phyloP scores from a whole-genome alignment of 1,140 invertebrate genomes.

The Aphidius gifuensis region DNA sequence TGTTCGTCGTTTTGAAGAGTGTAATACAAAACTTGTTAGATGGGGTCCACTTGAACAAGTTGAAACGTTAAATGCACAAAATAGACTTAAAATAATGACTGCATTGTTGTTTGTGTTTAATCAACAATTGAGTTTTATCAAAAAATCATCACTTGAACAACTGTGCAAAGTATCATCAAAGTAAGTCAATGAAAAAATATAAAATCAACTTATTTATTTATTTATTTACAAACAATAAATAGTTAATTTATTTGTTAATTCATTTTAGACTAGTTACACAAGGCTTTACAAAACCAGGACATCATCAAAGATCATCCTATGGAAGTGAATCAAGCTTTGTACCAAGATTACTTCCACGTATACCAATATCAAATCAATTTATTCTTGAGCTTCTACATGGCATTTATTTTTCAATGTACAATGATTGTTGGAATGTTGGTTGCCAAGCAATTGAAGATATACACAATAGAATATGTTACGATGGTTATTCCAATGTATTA shows the following conservation, averaged over 20 bases:
- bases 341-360: slow-evolving; percentile 65
- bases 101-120: slow-evolving; percentile 85
- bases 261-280: slow-evolving; percentile 72
- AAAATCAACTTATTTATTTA: neutral
- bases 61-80: slow-evolving; percentile 79
- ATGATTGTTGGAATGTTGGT: slow-evolving; percentile 70
- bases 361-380: slow-evolving; percentile 80
- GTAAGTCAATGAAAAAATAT: slow-evolving; percentile 50
- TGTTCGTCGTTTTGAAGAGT: slow-evolving; percentile 78
- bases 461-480: slow-evolving; percentile 79
- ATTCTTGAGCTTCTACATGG: slow-evolving; percentile 83
- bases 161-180: slow-evolving; percentile 82
- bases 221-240: slow-evolving; percentile 6
- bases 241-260: neutral
- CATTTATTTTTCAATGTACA: slow-evolving; percentile 85
- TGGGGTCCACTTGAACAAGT: slow-evolving; percentile 85
- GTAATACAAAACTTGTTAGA: slow-evolving; percentile 77
- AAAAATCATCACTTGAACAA: slow-evolving; percentile 73
- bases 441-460: slow-evolving; percentile 82
- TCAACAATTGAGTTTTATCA: slow-evolving; percentile 73
- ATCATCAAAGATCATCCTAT: slow-evolving; percentile 66
- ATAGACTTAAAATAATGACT: slow-evolving; percentile 79
- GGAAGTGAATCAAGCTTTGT: slow-evolving; percentile 59
- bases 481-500: slow-evolving; percentile 83
- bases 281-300: slow-evolving; percentile 69